Evolutionary conservation across 2,113 vertebrate genomes (phyloP).

Genomic region (Haplochromis vanheusdeni): DNA sequence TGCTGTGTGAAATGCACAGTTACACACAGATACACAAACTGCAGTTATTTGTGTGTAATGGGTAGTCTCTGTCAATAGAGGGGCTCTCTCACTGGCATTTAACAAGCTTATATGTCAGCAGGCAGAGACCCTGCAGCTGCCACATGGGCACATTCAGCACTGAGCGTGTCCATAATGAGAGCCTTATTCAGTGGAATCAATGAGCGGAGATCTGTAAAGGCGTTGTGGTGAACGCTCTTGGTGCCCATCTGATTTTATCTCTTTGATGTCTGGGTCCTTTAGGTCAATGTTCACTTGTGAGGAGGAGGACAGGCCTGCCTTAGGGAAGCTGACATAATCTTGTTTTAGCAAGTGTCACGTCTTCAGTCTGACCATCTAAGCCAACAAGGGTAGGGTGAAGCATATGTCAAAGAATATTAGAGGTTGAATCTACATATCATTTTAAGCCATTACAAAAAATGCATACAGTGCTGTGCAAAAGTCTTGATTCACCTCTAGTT

Average conservation of each 20-base stretch:
- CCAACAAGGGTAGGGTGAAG: background rate
- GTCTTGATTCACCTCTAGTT: background rate
- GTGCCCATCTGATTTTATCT: background rate
- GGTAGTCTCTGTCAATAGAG: conserved; percentile 11
- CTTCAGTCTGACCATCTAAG: background rate
- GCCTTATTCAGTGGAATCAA: background rate
- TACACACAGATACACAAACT: background rate
- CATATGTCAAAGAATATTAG: background rate
- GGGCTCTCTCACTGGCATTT: conserved; percentile 21
- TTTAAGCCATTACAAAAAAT: background rate
- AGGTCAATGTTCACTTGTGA: background rate
- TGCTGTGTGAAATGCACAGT: background rate
- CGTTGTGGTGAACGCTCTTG: background rate
- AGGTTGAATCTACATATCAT: background rate
- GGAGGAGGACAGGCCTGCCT: background rate
- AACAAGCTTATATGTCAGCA: conserved; percentile 25
- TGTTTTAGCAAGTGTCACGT: background rate
- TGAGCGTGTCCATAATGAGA: background rate
- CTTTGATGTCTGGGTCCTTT: background rate
- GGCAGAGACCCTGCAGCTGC: conserved; percentile 24
- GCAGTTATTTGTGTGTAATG: background rate
- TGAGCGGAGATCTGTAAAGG: background rate
- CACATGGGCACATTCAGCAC: conserved; percentile 16
- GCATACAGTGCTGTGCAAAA: background rate
- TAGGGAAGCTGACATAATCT: background rate